Base-by-base conservation (phyloP, 1,140 invertebrate genomes). In the Trypoxylus dichotomus region DNA sequence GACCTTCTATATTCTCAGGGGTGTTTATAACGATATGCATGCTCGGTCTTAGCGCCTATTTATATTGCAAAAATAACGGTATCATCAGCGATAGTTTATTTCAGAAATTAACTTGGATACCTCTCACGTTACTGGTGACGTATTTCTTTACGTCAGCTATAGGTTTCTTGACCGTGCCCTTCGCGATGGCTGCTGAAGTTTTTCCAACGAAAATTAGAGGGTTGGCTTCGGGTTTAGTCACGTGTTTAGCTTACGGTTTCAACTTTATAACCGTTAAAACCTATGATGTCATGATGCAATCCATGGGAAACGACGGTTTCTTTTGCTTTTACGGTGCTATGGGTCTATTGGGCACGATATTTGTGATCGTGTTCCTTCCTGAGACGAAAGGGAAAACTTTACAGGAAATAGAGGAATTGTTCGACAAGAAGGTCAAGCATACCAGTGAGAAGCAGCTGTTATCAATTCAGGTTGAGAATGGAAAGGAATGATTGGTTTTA, bases 381-480 rank as follows among this genome's bases (percentile, higher is more conserved):
- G 95, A 97, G 85, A 97, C 95, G 0, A 93, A 92, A 79, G 92
- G 94, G 0, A 93, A 92, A 80, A 91, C 90, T 0, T 85, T 96
- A 2, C 88, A 92, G 21, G 92, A 96, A 84, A 94, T 96, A 42
- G 90, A 91, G 78, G 87, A 90, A 5, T 85, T 89, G 79, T 92
- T 91, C 77, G 80, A 60, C 5, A 86, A 82, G 74, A 68, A 68
- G 1, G 42, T 15, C 24, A 76, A 76, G 63, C 24, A 71, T 77
- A 84, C 78, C 24, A 80, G 77, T 3, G 7, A 7, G 0, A 32
- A 76, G 54, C 27, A 21, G 13, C 32, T 74, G 72, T 11, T 41
- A 41, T 74, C 72, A 10, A 15, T 74, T 1, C 29, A 74, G 24
- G 19, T 74, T 1, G 13, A 41, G 10, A 71, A 71, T 24, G 63